A percentile compares a stretch with the other conserved stretches of the same genome.
These are phyloP conservation scores for Phortica magna DNA, from an alignment of 2,888 invertebrate species.

Conservation along the genomic window DNA sequence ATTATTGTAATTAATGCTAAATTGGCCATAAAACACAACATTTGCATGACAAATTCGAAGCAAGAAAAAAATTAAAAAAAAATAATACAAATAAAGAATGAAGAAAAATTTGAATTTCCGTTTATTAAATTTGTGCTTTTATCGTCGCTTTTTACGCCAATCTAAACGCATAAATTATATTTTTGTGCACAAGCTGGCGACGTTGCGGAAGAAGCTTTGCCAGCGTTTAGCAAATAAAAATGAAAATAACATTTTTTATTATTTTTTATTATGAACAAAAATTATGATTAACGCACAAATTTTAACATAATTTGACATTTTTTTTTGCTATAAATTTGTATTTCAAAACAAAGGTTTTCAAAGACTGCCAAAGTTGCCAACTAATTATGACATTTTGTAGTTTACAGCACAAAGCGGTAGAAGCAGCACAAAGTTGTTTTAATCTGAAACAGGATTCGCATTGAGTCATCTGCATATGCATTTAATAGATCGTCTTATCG, in stretches of 20 bases:
- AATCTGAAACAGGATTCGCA: neutral
- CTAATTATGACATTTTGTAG: neutral
- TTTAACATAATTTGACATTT: slow-evolving; percentile 9
- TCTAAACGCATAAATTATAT: slow-evolving; percentile 1
- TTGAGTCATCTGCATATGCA: slow-evolving; percentile 22
- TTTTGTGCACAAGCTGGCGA: neutral
- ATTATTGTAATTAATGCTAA: slow-evolving; percentile 68
- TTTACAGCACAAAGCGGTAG: neutral
- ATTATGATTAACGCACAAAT: neutral
- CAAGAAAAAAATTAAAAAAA: neutral
- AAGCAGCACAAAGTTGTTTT: neutral
- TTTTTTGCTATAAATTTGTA: neutral
- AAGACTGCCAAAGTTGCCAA: neutral
- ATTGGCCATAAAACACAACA: slow-evolving; percentile 70
- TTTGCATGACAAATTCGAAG: slow-evolving; percentile 64
- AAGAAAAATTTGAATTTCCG: neutral
- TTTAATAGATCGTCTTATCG: slow-evolving; percentile 35
- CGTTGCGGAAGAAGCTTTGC: neutral
- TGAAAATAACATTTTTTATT: neutral
- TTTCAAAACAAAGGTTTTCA: neutral
- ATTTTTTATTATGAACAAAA: neutral
- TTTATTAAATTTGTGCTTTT: slow-evolving; percentile 6
- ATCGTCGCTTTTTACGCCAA: slow-evolving; percentile 16
- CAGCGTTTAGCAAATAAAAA: neutral
- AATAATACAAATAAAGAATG: slow-evolving; percentile 28